Percentiles rank a stretch among this genome's conserved stretches.
phyloP scores from a whole-genome alignment of 2,888 invertebrate species.

The Flexamia atlantica region DNA sequence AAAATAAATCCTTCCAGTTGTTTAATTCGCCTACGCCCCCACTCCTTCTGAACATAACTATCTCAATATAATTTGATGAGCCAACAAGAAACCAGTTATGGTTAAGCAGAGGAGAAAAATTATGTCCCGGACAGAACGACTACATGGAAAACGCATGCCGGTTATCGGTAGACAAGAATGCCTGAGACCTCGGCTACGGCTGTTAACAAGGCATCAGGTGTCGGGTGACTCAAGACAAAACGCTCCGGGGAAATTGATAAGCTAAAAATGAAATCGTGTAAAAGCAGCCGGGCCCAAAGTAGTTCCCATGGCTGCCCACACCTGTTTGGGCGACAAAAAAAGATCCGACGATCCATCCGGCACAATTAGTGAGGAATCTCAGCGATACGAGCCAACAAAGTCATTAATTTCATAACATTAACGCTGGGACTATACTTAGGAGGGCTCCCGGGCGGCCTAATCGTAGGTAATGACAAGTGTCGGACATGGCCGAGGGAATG shows the following conservation, averaged over 20 bases:
- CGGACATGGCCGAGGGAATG: constrained; percentile 41
- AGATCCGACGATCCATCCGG: constrained; percentile 50
- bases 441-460: constrained; percentile 43
- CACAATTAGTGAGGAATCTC: constrained; percentile 54
- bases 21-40: too few relatives aligned
- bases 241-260: constrained; percentile 57
- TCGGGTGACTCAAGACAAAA: constrained; percentile 37
- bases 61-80: too few relatives aligned
- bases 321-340: constrained; percentile 60
- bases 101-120: neutral
- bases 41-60: too few relatives aligned
- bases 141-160: constrained; percentile 20
- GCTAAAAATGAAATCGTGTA: constrained; percentile 63
- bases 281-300: constrained; percentile 55
- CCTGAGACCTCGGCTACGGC: neutral
- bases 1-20: too few relatives aligned
- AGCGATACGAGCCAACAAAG: constrained; percentile 54
- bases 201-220: constrained; percentile 18
- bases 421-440: constrained; percentile 57
- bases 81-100: too few relatives aligned
- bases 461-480: constrained; percentile 52
- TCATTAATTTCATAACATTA: constrained; percentile 59
- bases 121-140: constrained; percentile 7
- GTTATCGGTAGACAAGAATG: neutral
- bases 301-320: constrained; percentile 61